These are phyloP conservation scores for Adineta ricciae DNA, from an alignment of 2,888 invertebrate genomes.

Conservation along the genomic window DNA sequence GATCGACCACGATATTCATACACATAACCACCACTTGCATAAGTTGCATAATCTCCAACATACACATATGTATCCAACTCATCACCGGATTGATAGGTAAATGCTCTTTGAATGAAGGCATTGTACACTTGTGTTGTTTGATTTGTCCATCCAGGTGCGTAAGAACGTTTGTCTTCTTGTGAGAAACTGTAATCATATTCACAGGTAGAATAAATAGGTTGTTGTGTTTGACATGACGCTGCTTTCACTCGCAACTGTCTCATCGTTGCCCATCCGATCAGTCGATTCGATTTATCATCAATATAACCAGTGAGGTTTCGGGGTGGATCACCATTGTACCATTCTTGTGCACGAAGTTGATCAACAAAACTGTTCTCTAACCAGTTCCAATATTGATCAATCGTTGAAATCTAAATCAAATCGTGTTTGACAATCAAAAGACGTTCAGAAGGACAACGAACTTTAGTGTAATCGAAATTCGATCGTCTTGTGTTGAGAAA, in stretches of 20 bases:
- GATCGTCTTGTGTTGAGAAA: not conserved
- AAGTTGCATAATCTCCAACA: slow-evolving; percentile 46
- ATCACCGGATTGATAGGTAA: slow-evolving; percentile 43
- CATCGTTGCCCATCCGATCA: slow-evolving; percentile 54
- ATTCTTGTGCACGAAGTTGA: slow-evolving; percentile 47
- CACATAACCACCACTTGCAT: slow-evolving; percentile 41
- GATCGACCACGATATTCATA: not conserved
- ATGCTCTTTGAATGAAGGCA: not conserved
- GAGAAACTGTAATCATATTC: slow-evolving; percentile 38
- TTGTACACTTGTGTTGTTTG: not conserved
- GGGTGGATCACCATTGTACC: slow-evolving; percentile 54
- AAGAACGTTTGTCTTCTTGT: slow-evolving; percentile 40
- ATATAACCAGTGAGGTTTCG: slow-evolving; percentile 52
- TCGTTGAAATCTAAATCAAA: not conserved
- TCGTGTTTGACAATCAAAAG: not conserved
- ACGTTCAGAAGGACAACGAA: not conserved
- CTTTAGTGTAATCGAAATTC: not conserved
- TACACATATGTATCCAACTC: slow-evolving; percentile 37
- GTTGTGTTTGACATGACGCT: not conserved
- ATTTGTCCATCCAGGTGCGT: slow-evolving; percentile 40
- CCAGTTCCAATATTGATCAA: not conserved
- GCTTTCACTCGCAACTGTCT: slow-evolving; percentile 51
- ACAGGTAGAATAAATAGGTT: slow-evolving; percentile 38
- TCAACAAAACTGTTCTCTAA: slow-evolving; percentile 42
- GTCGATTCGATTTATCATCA: slow-evolving; percentile 52